A percentile compares a stretch with the other conserved stretches of the same genome.
phyloP scores from a whole-genome alignment of 2,113 vertebrate species.

The Oryzias woworae region DNA sequence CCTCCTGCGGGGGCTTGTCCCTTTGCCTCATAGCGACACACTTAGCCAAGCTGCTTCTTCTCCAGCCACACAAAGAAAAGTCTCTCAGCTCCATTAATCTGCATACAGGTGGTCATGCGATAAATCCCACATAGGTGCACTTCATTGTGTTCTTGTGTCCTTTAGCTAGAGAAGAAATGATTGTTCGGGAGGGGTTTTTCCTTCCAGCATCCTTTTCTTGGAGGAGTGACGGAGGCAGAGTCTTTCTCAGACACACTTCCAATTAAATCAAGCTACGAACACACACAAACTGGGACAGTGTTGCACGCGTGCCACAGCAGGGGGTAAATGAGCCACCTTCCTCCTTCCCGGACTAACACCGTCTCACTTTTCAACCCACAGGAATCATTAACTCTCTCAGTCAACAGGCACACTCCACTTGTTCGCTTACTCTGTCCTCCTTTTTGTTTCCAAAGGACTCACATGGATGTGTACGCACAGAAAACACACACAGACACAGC shows the following conservation, averaged over 20 bases:
- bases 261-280: constrained; percentile 14
- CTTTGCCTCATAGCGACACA: constrained; percentile 69
- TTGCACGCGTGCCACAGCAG: constrained; percentile 34
- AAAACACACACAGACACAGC: constrained; percentile 23
- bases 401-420: constrained; percentile 68
- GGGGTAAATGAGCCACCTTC: constrained; percentile 57
- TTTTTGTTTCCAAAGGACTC: constrained; percentile 41
- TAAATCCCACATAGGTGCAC: constrained; percentile 46
- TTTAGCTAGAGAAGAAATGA: constrained; percentile 6
- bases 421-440: constrained; percentile 34
- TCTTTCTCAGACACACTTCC: constrained; percentile 19
- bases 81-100: constrained; percentile 58
- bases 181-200: no score
- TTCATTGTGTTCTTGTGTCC: constrained; percentile 39
- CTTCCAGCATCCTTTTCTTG: neutral
- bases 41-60: constrained; percentile 75
- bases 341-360: constrained; percentile 43
- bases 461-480: constrained; percentile 9
- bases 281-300: constrained; percentile 29
- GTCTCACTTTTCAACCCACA: constrained; percentile 57
- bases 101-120: constrained; percentile 74
- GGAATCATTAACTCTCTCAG: constrained; percentile 72
- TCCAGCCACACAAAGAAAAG: constrained; percentile 61
- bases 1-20: constrained; percentile 40
- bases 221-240: constrained; percentile 18